Evolutionary conservation across 53 echinoderm and acorn worm species (phyloP).

Genomic region (Holothuria scabra): DNA sequence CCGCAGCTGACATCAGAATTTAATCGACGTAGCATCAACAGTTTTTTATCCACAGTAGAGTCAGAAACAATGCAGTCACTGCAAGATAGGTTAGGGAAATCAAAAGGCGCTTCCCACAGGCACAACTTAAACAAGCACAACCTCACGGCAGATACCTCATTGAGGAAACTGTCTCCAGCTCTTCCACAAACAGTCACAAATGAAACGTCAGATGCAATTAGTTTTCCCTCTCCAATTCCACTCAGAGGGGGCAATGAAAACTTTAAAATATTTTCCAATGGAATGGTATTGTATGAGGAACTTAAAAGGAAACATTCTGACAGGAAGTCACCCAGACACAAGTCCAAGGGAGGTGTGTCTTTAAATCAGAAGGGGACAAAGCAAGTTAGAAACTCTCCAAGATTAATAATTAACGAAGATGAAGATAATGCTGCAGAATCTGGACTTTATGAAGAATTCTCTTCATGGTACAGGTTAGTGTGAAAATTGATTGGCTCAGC

Average conservation of each 20-base stretch:
- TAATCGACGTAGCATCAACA: conserved; percentile 18
- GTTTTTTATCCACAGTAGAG: conserved; percentile 21
- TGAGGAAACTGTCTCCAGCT: conserved; percentile 5
- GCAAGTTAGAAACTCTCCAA: neutral
- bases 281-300: conserved; percentile 18
- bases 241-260: neutral
- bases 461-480: conserved; percentile 27
- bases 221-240: too few species aligned
- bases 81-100: conserved; percentile 23
- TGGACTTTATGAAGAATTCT: conserved; percentile 25
- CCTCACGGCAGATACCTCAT: neutral
- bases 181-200: neutral
- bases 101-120: neutral
- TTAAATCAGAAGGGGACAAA: neutral
- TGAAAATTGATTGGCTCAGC: too few species aligned
- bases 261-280: conserved; percentile 9
- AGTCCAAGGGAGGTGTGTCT: neutral
- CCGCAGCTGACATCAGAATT: conserved; percentile 12
- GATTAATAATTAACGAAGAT: neutral
- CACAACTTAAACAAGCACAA: neutral
- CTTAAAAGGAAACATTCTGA: neutral
- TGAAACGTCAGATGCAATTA: neutral
- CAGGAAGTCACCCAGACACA: neutral
- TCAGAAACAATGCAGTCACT: conserved; percentile 21
- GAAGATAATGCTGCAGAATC: conserved; percentile 4